Conservation (phyloP, 1,140 invertebrate species). For the Trachelipus rathkii region DNA sequence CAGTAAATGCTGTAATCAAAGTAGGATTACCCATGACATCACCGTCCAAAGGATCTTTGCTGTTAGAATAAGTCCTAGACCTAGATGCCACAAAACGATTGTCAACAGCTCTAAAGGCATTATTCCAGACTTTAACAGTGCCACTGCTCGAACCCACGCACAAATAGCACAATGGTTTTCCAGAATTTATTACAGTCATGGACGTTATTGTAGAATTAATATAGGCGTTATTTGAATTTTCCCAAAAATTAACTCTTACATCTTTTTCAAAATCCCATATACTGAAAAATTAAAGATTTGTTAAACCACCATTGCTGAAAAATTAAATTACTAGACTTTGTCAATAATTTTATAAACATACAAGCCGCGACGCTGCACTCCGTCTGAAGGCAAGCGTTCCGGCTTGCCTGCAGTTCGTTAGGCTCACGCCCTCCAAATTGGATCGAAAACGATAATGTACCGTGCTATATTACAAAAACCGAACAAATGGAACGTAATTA, state of each 20-base stretch:
- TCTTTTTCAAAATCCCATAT: neutral
- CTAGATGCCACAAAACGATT: neutral
- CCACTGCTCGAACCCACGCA: neutral
- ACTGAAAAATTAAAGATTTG: neutral
- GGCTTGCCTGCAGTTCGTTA: too few species aligned
- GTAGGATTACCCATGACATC: neutral
- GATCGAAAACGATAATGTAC: too few species aligned
- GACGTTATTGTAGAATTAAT: neutral
- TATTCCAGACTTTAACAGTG: neutral
- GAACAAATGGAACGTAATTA: too few species aligned
- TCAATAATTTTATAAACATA: too few species aligned
- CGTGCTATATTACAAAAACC: too few species aligned
- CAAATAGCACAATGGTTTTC: neutral
- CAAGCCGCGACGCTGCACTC: too few species aligned
- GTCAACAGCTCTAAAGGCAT: neutral
- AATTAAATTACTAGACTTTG: too few species aligned
- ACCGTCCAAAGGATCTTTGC: neutral
- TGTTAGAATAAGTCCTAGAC: neutral
- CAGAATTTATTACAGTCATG: neutral
- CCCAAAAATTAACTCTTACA: constrained; percentile 2
- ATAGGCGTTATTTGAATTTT: neutral
- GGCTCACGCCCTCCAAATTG: too few species aligned
- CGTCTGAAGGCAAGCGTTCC: too few species aligned
- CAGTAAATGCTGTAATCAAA: neutral
- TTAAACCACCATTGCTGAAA: too few species aligned